Conservation (phyloP, 2,797 vertebrate genomes). For the Xiphophorus birchmanni region DNA sequence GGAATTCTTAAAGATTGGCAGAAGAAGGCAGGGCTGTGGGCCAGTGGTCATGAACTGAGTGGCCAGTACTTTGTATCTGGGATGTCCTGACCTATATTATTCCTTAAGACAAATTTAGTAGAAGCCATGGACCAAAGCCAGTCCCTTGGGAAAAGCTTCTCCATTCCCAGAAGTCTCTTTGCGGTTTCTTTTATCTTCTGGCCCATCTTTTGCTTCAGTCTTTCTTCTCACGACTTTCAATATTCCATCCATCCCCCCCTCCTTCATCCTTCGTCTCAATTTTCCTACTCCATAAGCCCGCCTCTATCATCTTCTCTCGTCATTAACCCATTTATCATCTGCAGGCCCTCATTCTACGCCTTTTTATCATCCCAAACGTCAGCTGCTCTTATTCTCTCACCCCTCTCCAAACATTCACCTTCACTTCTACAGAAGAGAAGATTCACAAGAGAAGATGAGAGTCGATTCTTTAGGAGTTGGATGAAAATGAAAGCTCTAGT, state of each 20-base stretch:
- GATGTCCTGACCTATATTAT: neutral
- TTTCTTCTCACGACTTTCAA: conserved; percentile 53
- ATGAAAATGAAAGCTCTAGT: neutral
- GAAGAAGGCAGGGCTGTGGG: too few relatives aligned
- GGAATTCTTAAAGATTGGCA: conserved; percentile 49
- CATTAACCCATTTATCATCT: conserved; percentile 16
- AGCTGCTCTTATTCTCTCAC: neutral
- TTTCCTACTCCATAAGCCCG: neutral
- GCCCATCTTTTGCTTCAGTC: conserved; percentile 32
- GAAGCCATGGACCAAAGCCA: conserved; percentile 29
- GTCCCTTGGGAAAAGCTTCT: conserved; percentile 20
- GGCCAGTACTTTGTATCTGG: neutral
- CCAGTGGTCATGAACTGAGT: too few relatives aligned
- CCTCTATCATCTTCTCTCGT: conserved; percentile 2
- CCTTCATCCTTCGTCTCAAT: conserved; percentile 24
- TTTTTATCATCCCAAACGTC: neutral
- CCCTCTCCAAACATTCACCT: neutral
- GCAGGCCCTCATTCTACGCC: neutral
- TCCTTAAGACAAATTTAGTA: conserved; percentile 8
- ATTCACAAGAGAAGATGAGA: neutral
- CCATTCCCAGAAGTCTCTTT: conserved; percentile 44
- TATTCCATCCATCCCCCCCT: conserved; percentile 32
- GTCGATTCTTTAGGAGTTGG: neutral
- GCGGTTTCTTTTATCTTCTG: conserved; percentile 50
- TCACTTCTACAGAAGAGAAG: neutral